Evolutionary conservation across 2,113 vertebrate species (phyloP).

Genomic region (Rhagologus leucostigma): DNA sequence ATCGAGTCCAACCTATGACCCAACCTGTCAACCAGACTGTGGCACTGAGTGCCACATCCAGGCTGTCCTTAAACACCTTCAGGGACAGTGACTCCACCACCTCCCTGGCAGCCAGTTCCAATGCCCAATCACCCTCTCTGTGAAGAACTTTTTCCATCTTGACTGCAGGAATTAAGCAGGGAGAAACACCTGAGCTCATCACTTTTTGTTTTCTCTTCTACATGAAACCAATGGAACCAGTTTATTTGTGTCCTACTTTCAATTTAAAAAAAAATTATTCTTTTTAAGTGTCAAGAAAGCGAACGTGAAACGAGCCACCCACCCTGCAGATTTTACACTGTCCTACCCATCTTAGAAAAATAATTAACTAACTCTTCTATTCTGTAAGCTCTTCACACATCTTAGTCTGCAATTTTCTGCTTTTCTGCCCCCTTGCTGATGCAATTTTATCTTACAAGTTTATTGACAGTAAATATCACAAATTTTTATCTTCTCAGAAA

Average conservation of each 20-base stretch:
- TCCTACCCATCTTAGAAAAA: conserved; percentile 24
- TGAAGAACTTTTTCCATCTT: neutral
- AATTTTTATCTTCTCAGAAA: conserved; percentile 4
- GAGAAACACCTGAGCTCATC: neutral
- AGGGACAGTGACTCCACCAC: neutral
- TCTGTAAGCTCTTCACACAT: conserved; percentile 52
- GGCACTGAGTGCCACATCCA: neutral
- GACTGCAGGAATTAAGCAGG: neutral
- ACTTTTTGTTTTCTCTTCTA: neutral
- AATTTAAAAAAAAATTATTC: conserved; percentile 33
- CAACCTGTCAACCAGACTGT: neutral
- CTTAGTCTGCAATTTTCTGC: conserved; percentile 53
- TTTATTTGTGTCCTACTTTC: conserved; percentile 49
- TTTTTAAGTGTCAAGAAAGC: conserved; percentile 51
- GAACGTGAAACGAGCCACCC: neutral
- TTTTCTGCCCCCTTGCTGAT: conserved; percentile 52
- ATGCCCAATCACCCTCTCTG: neutral
- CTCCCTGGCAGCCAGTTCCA: neutral
- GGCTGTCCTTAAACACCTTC: neutral
- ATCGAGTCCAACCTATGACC: neutral
- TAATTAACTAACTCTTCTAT: conserved; percentile 31
- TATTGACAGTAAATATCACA: conserved; percentile 48
- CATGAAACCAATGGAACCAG: conserved; percentile 31
- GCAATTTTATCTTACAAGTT: conserved; percentile 40
- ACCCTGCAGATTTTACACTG: conserved; percentile 19